phyloP scores from a whole-genome alignment of 2,113 vertebrate species.

The Corythornis cristatus region DNA sequence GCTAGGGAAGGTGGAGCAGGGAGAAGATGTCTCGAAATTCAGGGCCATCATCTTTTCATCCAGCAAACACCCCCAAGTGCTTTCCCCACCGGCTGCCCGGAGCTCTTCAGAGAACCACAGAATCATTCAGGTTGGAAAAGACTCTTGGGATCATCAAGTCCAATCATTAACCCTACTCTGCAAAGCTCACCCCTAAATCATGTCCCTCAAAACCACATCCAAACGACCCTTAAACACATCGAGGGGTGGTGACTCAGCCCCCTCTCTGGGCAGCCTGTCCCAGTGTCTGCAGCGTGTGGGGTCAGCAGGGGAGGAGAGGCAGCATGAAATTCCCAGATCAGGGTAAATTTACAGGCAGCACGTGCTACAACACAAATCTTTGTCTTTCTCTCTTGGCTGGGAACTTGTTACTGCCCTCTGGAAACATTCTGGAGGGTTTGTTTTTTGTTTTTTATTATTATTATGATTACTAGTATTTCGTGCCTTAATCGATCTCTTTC shows the following conservation, averaged over 20 bases:
- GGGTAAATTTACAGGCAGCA: neutral
- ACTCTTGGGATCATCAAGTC: too few relatives aligned
- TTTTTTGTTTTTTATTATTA: neutral
- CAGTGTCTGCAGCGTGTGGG: neutral
- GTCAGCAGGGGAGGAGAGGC: neutral
- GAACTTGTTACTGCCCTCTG: neutral
- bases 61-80: fast-evolving
- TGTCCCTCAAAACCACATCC: too few relatives aligned
- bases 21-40: neutral
- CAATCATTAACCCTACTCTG: too few relatives aligned
- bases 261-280: too few relatives aligned
- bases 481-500: neutral
- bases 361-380: neutral
- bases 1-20: neutral
- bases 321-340: neutral
- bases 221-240: too few relatives aligned
- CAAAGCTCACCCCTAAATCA: too few relatives aligned
- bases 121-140: too few relatives aligned
- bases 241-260: too few relatives aligned
- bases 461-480: neutral
- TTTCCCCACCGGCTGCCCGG: neutral
- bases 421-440: neutral
- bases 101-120: neutral
- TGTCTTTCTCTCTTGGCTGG: neutral
- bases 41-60: neutral